phyloP scores from a whole-genome alignment of 2,797 vertebrate genomes.

The Coracias cyanogaster region DNA sequence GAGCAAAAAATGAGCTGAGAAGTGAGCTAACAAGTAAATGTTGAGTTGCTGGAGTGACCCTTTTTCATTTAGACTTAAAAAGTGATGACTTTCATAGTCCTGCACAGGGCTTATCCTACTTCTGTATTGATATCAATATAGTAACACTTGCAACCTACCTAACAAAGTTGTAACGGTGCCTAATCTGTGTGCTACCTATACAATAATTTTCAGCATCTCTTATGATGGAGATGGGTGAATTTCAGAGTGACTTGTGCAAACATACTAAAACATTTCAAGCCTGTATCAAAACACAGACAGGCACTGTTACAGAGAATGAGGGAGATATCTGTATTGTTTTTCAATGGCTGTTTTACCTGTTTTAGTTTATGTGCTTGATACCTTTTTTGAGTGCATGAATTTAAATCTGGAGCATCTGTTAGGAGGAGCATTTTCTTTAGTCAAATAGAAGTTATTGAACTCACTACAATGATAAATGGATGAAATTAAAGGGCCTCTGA shows the following conservation, averaged over 20 bases:
- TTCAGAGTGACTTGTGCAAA: neutral
- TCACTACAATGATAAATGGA: slow-evolving; percentile 48
- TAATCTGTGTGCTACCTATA: neutral
- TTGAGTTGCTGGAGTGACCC: neutral
- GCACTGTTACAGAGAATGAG: neutral
- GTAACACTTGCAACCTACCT: neutral
- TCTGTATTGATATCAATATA: neutral
- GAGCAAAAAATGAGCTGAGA: neutral
- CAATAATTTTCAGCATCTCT: neutral
- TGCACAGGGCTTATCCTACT: neutral
- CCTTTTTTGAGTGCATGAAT: neutral
- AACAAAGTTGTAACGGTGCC: neutral
- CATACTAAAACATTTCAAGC: neutral
- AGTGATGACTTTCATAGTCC: neutral
- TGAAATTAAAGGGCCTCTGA: slow-evolving; percentile 64
- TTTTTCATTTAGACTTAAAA: neutral
- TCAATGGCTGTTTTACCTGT: neutral
- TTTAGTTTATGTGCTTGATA: neutral
- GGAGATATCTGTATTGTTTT: neutral
- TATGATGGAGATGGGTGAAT: neutral
- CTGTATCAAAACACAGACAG: neutral
- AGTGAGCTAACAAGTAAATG: neutral
- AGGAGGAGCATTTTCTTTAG: slow-evolving; percentile 20
- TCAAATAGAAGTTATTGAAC: slow-evolving; percentile 58
- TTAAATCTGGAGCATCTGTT: slow-evolving; percentile 22